phyloP scores from a whole-genome alignment of 2,797 vertebrate species.

The Lophius americanus region DNA sequence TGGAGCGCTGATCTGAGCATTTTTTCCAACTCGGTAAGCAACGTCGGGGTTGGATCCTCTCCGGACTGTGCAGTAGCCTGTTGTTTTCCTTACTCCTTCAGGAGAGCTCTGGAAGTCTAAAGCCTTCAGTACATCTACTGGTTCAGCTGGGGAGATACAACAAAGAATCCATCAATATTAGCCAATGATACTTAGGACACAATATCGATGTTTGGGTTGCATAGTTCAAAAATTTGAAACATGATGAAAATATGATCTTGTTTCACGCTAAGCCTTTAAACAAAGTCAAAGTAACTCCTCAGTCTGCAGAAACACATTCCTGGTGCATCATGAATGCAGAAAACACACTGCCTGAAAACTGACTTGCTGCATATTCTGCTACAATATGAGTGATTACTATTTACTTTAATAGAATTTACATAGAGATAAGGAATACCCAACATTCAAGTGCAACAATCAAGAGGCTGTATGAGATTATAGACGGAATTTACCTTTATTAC shows the following conservation, averaged over 20 bases:
- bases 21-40: slow-evolving; percentile 91
- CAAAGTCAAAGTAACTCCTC: slow-evolving; percentile 1
- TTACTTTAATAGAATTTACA: not conserved
- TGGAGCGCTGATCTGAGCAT: slow-evolving; percentile 92
- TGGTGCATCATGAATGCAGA: not conserved
- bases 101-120: slow-evolving; percentile 95
- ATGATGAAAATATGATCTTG: not conserved
- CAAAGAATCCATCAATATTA: slow-evolving; percentile 9
- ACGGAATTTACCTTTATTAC: slow-evolving; percentile 1
- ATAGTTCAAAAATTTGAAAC: no score
- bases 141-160: slow-evolving; percentile 83
- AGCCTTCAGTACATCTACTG: slow-evolving; percentile 93
- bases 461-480: not conserved
- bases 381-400: not conserved
- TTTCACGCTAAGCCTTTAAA: slow-evolving; percentile 17
- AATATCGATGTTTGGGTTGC: not conserved
- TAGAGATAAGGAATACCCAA: not conserved
- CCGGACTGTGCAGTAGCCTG: slow-evolving; percentile 92
- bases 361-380: not conserved
- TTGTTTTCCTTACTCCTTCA: slow-evolving; percentile 91
- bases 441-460: not conserved
- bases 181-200: not conserved
- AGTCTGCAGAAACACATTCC: slow-evolving; percentile 2
- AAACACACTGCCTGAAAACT: slow-evolving; percentile 2
- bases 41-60: slow-evolving; percentile 92